Evolutionary conservation across 2,888 invertebrate species (phyloP).

Genomic region (Mimachlamys varia): DNA sequence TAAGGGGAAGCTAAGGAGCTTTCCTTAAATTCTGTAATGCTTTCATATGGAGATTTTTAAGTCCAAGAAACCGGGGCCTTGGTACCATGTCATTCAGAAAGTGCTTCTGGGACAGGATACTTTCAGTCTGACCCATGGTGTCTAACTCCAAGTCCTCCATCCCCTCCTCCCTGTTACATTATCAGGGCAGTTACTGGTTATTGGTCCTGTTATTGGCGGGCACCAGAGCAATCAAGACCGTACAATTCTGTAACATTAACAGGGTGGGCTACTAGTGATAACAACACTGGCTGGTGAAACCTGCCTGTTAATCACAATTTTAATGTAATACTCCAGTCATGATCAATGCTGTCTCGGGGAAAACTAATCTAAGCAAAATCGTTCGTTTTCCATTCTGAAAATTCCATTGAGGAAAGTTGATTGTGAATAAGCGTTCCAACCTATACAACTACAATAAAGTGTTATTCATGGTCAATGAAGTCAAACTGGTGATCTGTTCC

Average conservation of each 20-base stretch:
- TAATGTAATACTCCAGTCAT: conserved; percentile 5
- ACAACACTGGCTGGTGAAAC: background rate
- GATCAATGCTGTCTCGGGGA: background rate
- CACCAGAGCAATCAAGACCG: background rate
- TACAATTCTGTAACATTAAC: background rate
- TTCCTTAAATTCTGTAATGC: too few species aligned
- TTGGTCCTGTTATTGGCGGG: background rate
- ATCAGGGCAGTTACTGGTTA: background rate
- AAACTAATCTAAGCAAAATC: background rate
- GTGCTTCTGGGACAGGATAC: too few species aligned
- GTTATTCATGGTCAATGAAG: background rate
- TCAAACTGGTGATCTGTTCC: background rate
- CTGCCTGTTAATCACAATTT: background rate
- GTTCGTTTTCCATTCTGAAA: background rate
- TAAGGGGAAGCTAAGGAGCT: too few species aligned
- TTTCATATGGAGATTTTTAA: too few species aligned
- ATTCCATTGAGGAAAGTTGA: background rate
- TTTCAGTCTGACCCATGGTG: background rate
- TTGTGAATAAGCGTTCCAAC: background rate
- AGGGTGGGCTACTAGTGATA: background rate
- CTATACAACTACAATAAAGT: background rate
- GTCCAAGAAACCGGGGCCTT: too few species aligned
- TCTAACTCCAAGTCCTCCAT: background rate
- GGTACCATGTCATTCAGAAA: too few species aligned
- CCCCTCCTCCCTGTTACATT: too few species aligned